A percentile compares a stretch with the other conserved stretches of the same genome.
These are phyloP conservation scores for Plagodis dolabraria DNA, from an alignment of 2,888 invertebrate genomes.

Conservation along the genomic window DNA sequence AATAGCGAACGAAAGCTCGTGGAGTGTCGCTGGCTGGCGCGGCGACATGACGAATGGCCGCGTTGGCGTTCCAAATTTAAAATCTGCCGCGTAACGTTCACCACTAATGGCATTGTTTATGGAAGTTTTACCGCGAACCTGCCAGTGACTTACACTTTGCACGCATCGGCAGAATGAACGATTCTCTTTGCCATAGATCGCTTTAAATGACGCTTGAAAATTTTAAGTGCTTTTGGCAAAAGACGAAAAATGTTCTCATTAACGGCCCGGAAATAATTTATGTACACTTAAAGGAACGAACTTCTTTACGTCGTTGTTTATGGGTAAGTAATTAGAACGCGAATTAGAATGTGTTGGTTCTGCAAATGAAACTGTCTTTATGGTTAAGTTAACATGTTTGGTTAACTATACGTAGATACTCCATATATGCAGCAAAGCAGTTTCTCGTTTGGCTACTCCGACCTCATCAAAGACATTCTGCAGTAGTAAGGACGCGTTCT, in stretches of 20 bases:
- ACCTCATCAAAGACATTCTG: slow-evolving; percentile 24
- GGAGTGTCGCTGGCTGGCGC: slow-evolving; percentile 74
- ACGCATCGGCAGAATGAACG: slow-evolving; percentile 58
- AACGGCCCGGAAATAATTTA: slow-evolving; percentile 1
- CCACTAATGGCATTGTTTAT: slow-evolving; percentile 83
- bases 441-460: slow-evolving; percentile 17
- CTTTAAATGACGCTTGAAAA: slow-evolving; percentile 66
- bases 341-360: slow-evolving; percentile 8
- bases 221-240: slow-evolving; percentile 51
- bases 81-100: slow-evolving; percentile 81
- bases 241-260: too few species aligned
- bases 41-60: slow-evolving; percentile 83
- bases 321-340: neutral
- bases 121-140: slow-evolving; percentile 67
- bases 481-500: slow-evolving; percentile 16
- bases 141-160: slow-evolving; percentile 76
- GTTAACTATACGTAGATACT: too few species aligned
- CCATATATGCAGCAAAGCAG: neutral
- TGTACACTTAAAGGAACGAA: too few species aligned
- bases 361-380: slow-evolving; percentile 46
- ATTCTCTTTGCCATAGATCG: slow-evolving; percentile 50
- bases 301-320: neutral
- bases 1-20: slow-evolving; percentile 43
- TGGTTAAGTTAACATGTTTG: too few species aligned
- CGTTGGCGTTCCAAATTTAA: slow-evolving; percentile 79